phyloP scores from a whole-genome alignment of 2,888 invertebrate species.

The Notodonta dromedarius region DNA sequence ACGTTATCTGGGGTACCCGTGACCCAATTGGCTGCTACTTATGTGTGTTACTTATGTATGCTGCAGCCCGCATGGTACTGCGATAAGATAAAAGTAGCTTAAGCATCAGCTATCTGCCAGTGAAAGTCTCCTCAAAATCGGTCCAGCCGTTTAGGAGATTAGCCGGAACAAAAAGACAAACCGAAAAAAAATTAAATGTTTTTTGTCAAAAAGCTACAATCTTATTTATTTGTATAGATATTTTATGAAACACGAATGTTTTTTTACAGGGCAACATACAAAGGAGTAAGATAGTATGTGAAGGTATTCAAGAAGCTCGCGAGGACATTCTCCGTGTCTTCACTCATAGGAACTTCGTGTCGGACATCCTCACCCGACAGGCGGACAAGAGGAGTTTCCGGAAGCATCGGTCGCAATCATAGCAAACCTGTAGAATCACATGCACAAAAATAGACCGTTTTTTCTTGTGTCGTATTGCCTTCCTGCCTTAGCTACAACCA shows the following conservation, averaged over 20 bases:
- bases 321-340: slow-evolving; percentile 95
- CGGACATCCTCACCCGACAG: slow-evolving; percentile 95
- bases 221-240: background rate
- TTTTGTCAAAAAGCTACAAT: too few relatives aligned
- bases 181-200: too few relatives aligned
- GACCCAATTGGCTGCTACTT: too few relatives aligned
- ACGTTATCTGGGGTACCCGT: too few relatives aligned
- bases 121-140: too few relatives aligned
- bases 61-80: too few relatives aligned
- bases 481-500: background rate
- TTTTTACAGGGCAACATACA: slow-evolving; percentile 94
- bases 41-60: too few relatives aligned
- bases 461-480: slow-evolving; percentile 7
- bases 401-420: slow-evolving; percentile 91
- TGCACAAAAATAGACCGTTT: slow-evolving; percentile 25
- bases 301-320: slow-evolving; percentile 95
- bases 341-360: slow-evolving; percentile 94
- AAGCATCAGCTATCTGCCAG: too few relatives aligned
- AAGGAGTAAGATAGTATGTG: slow-evolving; percentile 95
- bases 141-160: too few relatives aligned
- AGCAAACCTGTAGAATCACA: slow-evolving; percentile 51
- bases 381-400: slow-evolving; percentile 96
- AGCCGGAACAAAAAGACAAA: too few relatives aligned
- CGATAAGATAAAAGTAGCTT: too few relatives aligned
- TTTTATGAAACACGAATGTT: background rate